Evolutionary conservation across 1,140 invertebrate genomes (phyloP).

Genomic region (Drosophila bocki): DNA sequence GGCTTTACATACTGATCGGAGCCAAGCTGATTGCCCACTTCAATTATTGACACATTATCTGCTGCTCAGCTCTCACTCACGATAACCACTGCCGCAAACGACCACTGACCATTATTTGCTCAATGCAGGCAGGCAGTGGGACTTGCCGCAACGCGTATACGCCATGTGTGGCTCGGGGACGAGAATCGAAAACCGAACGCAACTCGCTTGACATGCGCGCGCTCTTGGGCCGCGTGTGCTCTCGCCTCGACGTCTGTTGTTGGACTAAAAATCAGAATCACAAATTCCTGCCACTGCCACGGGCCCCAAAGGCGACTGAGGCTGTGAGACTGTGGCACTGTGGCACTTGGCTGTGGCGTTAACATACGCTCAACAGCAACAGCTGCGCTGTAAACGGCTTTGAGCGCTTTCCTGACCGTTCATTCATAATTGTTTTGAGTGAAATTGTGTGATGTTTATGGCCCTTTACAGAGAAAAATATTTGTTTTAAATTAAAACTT

Average conservation of each 20-base stretch:
- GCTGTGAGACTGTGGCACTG: slow-evolving; percentile 29
- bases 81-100: slow-evolving; percentile 24
- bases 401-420: slow-evolving; percentile 47
- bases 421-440: slow-evolving; percentile 81
- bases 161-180: slow-evolving; percentile 50
- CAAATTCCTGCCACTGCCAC: slow-evolving; percentile 24
- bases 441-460: slow-evolving; percentile 35
- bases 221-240: slow-evolving; percentile 48
- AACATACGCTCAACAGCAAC: slow-evolving; percentile 54
- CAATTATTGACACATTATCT: slow-evolving; percentile 45
- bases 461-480: slow-evolving; percentile 20
- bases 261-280: slow-evolving; percentile 55
- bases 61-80: slow-evolving; percentile 21
- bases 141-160: slow-evolving; percentile 63
- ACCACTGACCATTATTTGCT: slow-evolving; percentile 49
- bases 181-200: slow-evolving; percentile 23
- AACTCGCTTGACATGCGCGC: slow-evolving; percentile 59
- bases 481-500: not conserved
- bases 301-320: slow-evolving; percentile 11
- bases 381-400: slow-evolving; percentile 57
- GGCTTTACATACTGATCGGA: slow-evolving; percentile 40
- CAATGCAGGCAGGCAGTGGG: slow-evolving; percentile 27
- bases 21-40: slow-evolving; percentile 27
- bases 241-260: slow-evolving; percentile 65
- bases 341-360: slow-evolving; percentile 38